Base-by-base conservation (phyloP, 2,888 invertebrate genomes). In the Megamerina dolium region DNA sequence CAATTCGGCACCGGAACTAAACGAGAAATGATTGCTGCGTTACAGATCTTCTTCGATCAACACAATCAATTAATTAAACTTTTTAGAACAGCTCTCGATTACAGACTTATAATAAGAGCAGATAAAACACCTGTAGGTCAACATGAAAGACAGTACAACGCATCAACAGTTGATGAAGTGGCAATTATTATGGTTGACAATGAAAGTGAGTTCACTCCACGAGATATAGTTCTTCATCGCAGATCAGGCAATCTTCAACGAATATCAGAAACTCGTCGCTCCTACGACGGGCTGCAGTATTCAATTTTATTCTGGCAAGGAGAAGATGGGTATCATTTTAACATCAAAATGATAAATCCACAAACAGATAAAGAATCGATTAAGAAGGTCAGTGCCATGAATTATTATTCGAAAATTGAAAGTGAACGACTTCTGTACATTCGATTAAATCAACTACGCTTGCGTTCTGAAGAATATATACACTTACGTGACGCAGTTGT, bases 161-260 rank as follows among this genome's bases (percentile, higher is more conserved):
- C 64, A 36, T 65, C 64, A 43, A 61, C 58, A 30, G 53, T 63
- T 19, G 54, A 64, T 54, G 64, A 68, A 59, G 64, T 66, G 32
- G 63, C 61, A 13, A 54, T 65, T 37, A 48, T 65, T n/a, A 58
- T 67, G 32, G 62, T 61, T 52, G 63, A 59, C 19, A 55, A 65
- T 44, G 35, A 60, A 29, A 53, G 59, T 38, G 57, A 60, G 49
- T n/a, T n/a, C n/a, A n/a, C n/a, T n/a, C 43, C 38, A 41, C 54
- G 64, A 30, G 61, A 64, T 54, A 63, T 70, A 51, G 55, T 64
- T 27, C 43, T 61, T 37, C 43, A 41, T 37, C 55, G 53, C 29
- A 45, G 49, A 8, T 53, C 51, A 42, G 51, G 53, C 35, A 31
- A 43, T 32, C 14, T 62, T 29, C 47, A 55, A 39, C 49, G 51